A percentile compares a stretch with the other conserved stretches of the same genome.
Conservation (phyloP, 2,888 invertebrate genomes). For the Beris chalybata region DNA sequence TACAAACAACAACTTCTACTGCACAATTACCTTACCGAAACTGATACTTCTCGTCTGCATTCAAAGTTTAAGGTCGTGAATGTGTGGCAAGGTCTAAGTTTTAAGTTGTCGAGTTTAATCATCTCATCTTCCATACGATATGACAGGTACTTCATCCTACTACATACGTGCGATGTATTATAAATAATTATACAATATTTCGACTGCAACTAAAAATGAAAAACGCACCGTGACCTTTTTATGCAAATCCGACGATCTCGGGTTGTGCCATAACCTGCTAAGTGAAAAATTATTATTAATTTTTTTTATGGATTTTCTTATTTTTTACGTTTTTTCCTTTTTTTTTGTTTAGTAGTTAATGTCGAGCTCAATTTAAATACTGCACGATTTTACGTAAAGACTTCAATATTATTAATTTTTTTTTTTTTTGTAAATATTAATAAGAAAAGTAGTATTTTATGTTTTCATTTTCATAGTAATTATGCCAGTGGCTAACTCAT, state of each 20-base stretch:
- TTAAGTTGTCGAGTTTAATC: too few species aligned
- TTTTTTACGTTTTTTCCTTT: neutral
- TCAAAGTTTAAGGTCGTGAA: too few species aligned
- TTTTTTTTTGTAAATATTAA: too few species aligned
- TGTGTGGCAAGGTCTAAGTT: too few species aligned
- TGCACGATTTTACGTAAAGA: conserved; percentile 26
- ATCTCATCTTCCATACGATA: too few species aligned
- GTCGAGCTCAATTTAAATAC: neutral
- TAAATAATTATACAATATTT: neutral
- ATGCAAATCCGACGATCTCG: conserved; percentile 18
- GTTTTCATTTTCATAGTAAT: too few species aligned
- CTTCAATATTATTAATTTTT: conserved; percentile 13
- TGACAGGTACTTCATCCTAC: too few species aligned
- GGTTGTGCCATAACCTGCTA: conserved; percentile 6
- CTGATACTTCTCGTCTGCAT: too few species aligned
- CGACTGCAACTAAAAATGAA: neutral
- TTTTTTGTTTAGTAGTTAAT: neutral
- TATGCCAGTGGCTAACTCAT: too few species aligned
- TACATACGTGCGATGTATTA: too few species aligned
- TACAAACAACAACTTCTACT: neutral
- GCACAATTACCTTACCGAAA: neutral
- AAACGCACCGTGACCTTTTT: neutral
- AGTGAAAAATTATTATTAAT: neutral
- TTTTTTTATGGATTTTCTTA: conserved; percentile 7
- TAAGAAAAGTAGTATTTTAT: too few species aligned